These are phyloP conservation scores for Craniophora ligustri DNA, from an alignment of 2,888 invertebrate species.

Conservation along the genomic window DNA sequence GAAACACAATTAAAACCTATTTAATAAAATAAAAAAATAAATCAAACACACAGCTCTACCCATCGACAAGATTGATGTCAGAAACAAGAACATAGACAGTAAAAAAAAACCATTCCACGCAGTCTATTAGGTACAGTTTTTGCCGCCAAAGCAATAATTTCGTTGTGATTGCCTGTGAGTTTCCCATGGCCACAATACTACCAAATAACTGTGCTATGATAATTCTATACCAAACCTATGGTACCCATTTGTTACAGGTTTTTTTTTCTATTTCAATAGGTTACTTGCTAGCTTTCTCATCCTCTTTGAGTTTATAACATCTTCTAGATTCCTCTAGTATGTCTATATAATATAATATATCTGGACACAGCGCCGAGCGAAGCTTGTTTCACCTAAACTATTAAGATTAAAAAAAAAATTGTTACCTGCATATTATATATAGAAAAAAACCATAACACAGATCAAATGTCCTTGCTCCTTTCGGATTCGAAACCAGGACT, in stretches of 20 bases:
- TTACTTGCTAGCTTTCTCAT: neutral
- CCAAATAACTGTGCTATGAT: constrained; percentile 34
- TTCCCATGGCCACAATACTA: constrained; percentile 49
- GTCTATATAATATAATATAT: constrained; percentile 13
- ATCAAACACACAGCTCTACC: constrained; percentile 14
- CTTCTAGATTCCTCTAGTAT: neutral
- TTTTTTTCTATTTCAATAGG: neutral
- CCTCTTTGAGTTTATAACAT: neutral
- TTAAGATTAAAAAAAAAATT: no score
- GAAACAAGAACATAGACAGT: constrained; percentile 22
- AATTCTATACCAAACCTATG: constrained; percentile 47
- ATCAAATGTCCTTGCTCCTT: no score
- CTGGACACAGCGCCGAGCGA: no score
- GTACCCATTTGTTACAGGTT: constrained; percentile 8
- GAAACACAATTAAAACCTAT: constrained; percentile 5
- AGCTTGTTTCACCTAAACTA: no score
- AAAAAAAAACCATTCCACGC: constrained; percentile 32
- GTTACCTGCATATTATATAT: no score
- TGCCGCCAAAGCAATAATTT: constrained; percentile 61
- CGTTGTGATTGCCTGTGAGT: constrained; percentile 59
- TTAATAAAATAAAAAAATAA: constrained; percentile 12
- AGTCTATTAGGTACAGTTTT: constrained; percentile 40
- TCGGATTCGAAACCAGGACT: no score
- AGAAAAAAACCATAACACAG: no score
- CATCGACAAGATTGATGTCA: constrained; percentile 27